Conservation (phyloP, 2,113 vertebrate species). For the Amblyopsis rosae region DNA sequence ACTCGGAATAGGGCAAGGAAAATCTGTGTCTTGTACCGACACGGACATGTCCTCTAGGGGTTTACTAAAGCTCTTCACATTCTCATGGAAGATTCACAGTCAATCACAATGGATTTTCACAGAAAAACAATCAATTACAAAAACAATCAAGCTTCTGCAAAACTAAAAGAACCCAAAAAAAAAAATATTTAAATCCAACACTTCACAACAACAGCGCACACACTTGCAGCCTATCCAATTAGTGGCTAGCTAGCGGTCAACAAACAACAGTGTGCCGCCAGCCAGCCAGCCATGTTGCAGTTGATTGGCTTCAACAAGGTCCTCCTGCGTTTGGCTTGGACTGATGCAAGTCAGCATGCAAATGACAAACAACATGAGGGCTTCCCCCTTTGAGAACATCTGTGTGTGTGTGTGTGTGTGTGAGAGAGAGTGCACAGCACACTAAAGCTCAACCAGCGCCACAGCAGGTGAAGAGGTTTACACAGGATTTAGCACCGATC, state of each 20-base stretch:
- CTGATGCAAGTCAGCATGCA: conserved; percentile 64
- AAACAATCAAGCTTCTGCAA: conserved; percentile 7
- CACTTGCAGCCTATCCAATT: conserved; percentile 49
- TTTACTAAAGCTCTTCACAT: neutral
- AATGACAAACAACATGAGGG: conserved; percentile 39
- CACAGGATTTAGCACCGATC: neutral
- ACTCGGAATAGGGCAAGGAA: no score
- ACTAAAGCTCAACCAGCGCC: conserved; percentile 46
- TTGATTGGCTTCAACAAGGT: conserved; percentile 47
- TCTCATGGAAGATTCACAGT: neutral
- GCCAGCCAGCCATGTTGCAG: conserved; percentile 43
- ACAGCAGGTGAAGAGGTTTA: conserved; percentile 21
- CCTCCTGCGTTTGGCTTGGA: conserved; percentile 33
- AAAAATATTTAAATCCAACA: conserved; percentile 21
- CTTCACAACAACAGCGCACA: conserved; percentile 35
- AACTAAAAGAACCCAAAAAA: conserved; percentile 29
- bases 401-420: neutral
- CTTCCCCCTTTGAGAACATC: conserved; percentile 17
- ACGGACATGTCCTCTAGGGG: neutral
- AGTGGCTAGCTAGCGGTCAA: conserved; percentile 36
- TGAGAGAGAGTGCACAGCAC: conserved; percentile 57
- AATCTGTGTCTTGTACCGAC: neutral
- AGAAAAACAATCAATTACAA: conserved; percentile 14
- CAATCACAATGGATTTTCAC: conserved; percentile 19
- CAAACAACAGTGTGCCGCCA: conserved; percentile 48